Evolutionary conservation across 2,888 invertebrate genomes (phyloP), one percentile per base, ranked within the genome.

Genomic region (Pinctada fucata): DNA sequence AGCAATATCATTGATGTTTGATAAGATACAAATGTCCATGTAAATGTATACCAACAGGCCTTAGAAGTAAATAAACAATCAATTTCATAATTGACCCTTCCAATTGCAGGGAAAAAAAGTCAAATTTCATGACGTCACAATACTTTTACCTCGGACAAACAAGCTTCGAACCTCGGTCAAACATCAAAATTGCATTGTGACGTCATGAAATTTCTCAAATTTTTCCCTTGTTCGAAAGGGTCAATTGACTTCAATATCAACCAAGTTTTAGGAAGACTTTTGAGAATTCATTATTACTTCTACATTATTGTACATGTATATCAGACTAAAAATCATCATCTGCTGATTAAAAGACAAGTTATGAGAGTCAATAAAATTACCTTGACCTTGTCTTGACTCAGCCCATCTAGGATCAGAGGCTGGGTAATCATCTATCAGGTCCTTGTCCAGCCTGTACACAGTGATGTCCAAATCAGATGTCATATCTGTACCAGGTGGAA

Each of bases 361-460:
- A 31, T 31, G 31, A 31, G 31, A 31, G 31, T 31, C 31, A 31
- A 31, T 31, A 31, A 31, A 1, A 31, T 31, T 31, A 31, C 31
- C 31, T 16, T 74, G 31, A 90, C 92, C 91, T 72, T 89, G 84
- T 50, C 90, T 89, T 16, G 89, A 84, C 85, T 94, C 94, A 0
- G 94, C 93, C 96, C 96, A 96, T 74, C 96, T 93, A 0, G 98
- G 98, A 94, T 98, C 98, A 13, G 96, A 95, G 0, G 96, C 95
- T 0, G 98, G 97, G 84, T 95, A 95, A 93, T 98, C 97, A 91
- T 98, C 96, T 76, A 97, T 94, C 87, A 97, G 94, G 91, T 96
- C 96, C 80, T 94, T 93, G 78, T 96, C 96, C 49, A 97, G 94
- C 75, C 94, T 93, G 13, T 95, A 92, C n/a, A 96, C 94, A 72